Evolutionary conservation across 2,797 vertebrate genomes (phyloP), one percentile per base, ranked within the genome.

Genomic region (Gobionotothen gibberifrons): DNA sequence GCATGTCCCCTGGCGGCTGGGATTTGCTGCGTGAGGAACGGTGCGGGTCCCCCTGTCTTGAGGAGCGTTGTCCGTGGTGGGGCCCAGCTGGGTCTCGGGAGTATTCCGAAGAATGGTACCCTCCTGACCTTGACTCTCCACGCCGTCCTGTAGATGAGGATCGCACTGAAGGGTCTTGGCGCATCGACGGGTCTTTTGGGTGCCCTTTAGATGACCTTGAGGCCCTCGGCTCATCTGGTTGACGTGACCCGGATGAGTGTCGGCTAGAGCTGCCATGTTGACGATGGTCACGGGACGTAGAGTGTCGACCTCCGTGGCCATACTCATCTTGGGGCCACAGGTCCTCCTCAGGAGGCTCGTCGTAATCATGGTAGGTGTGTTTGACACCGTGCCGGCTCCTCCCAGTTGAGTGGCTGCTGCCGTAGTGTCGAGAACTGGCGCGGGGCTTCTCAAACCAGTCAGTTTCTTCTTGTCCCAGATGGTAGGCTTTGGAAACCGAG

Each of bases 401-500:
- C 87, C 97, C 96, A 9, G 97, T 91, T 60, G 96, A 95, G 69
- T 98, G 97, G 90, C 96, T 90, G 74, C 93, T 87, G 81, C 93
- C 90, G 54, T 99, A 97, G 93, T 98, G 97, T 87, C 97, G 96
- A 87, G 97, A 97, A 88, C 97, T 96, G 44, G 96, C 94, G 79
- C 97, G 96, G 54, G 98, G 98, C 90, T 99, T 99, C 95, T 99
- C 98, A 94, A 99, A 99, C 98, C 98, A 99, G 95, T 99, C 98
- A 15, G 98, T 99, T 95, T 99, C 98, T 92, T 99, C 98, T 94
- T 99, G 98, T 90, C 98, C 97, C 93, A 99, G 97, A 94, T 99
- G 98, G 96, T 99, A 99, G 88, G 98, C 98, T 99, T 99, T 95
- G 85, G 96, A 96, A 98, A 99, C 95, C 97, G 97, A 97, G 97